Base-by-base conservation (phyloP, 2,797 vertebrate species). In the Muscicapa striata region DNA sequence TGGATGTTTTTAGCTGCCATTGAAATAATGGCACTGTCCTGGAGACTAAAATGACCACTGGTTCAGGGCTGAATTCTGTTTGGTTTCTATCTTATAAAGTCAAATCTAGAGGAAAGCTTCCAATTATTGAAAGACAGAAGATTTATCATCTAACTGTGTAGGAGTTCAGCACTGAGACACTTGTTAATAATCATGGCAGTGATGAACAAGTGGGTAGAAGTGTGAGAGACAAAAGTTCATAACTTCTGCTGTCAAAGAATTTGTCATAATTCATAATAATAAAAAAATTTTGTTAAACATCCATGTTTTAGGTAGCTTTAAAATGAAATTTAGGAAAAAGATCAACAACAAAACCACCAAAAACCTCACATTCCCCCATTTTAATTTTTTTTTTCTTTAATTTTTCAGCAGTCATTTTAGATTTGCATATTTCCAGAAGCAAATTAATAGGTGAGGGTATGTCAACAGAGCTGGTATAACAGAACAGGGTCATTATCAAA, bases 291-390 rank as follows among this genome's bases (percentile, higher is more conserved):
- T 82, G 16, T 38, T 74, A 80, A 79, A 6, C 1, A 52, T 48
- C 59, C 14, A 15, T 48, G 29, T 3, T 87, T 41, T 27, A 58
- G 7, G 8, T 51, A 66, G 22, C 7, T 84, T 36, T 38, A 27
- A 90, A 84, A 46, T 59, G 23, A 52, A 54, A 36, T 38, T 32
- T 11, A 57, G 19, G 3, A 8, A 15, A 22, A 36, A 36, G 29
- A 9, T 9, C 3, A 20, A 8, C 14, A 58, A n/a, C 10, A 68
- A 52, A 46, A 22, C 6, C 0, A 0, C 9, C 5, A 82, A 54
- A 74, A 16, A 1, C 1, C 13, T 11, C 9, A 40, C 0, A 2
- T 43, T 73, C 1, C 2, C 8, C 1, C 7, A 1, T 22, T 34
- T 13, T 19, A 6, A 8, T 13, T 8, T 52, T 11, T 29, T 29